Evolutionary conservation across 2,888 invertebrate species (phyloP).

Genomic region (Blastobasis lacticolella): DNA sequence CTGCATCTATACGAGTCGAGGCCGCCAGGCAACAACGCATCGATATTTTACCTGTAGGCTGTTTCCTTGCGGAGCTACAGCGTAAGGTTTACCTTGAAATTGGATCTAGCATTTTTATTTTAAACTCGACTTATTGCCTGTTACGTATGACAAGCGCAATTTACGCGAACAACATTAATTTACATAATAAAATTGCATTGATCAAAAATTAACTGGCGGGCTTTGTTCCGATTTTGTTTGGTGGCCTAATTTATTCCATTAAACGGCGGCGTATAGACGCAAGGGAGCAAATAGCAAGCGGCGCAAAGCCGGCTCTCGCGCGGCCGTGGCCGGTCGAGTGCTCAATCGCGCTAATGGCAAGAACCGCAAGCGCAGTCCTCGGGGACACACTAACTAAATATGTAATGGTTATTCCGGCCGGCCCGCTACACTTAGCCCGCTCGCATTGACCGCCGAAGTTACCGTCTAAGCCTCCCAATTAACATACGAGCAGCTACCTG

Average conservation of each 20-base stretch:
- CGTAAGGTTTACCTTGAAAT: too few species aligned
- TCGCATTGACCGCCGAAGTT: conserved; percentile 45
- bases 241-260: not conserved
- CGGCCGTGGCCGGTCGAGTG: conserved; percentile 33
- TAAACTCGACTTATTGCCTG: too few species aligned
- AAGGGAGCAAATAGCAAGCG: not conserved
- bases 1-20: conserved; percentile 71
- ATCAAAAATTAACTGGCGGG: too few species aligned
- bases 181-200: too few species aligned
- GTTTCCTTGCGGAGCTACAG: too few species aligned
- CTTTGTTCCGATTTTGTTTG: too few species aligned
- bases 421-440: conserved; percentile 43
- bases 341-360: conserved; percentile 66
- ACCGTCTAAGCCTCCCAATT: conserved; percentile 22
- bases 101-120: too few species aligned
- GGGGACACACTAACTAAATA: conserved; percentile 62
- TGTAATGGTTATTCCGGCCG: conserved; percentile 57
- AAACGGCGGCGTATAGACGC: not conserved
- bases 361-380: conserved; percentile 62
- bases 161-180: too few species aligned
- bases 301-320: not conserved
- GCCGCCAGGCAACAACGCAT: conserved; percentile 51
- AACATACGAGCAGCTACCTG: conserved; percentile 4
- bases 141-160: too few species aligned
- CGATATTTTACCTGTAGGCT: conserved; percentile 48